Conservation (phyloP, 2,113 vertebrate species). For the Zapornia atra region DNA sequence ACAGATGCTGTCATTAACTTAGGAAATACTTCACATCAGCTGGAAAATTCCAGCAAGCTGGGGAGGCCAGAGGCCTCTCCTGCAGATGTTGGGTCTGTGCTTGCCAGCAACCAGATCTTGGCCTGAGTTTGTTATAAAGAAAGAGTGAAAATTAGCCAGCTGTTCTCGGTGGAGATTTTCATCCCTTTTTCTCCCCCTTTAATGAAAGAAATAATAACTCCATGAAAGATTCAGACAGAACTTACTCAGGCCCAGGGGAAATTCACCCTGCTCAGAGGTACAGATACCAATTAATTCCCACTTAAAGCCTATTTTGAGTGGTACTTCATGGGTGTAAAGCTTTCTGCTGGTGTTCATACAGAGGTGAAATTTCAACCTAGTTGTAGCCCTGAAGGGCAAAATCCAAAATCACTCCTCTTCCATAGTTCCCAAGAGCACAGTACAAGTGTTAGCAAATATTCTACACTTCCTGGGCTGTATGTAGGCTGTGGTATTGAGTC, state of each 20-base stretch:
- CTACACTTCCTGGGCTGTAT: not conserved
- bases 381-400: not conserved
- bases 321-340: not conserved
- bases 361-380: not conserved
- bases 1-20: not conserved
- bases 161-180: constrained; percentile 40
- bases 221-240: constrained; percentile 13
- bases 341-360: not conserved
- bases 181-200: not conserved
- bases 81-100: constrained; percentile 59
- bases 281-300: constrained; percentile 35
- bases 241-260: constrained; percentile 14
- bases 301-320: constrained; percentile 8
- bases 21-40: not conserved
- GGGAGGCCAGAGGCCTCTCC: constrained; percentile 29
- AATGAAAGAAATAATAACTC: constrained; percentile 34
- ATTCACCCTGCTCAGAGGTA: not conserved
- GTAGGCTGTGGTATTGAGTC: not conserved
- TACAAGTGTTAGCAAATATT: not conserved
- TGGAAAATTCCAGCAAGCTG: constrained; percentile 36
- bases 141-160: constrained; percentile 54
- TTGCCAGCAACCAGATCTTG: constrained; percentile 57
- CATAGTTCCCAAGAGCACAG: not conserved
- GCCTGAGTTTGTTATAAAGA: constrained; percentile 42
- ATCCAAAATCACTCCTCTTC: not conserved